Evolutionary conservation across 2,113 vertebrate genomes (phyloP).

Genomic region (Martes martes): DNA sequence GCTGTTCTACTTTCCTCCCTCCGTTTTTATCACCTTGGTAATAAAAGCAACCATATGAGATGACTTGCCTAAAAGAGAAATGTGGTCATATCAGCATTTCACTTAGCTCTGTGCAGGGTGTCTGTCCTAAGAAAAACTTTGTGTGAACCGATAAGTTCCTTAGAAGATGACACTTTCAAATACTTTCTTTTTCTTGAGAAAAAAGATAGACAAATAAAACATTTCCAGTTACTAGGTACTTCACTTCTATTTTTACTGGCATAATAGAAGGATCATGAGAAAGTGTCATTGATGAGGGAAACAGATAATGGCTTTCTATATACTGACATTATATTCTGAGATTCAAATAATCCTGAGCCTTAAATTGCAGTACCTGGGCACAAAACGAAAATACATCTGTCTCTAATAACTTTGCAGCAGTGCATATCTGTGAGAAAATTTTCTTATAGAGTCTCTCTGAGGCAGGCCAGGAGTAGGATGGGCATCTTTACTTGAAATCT

Average conservation of each 20-base stretch:
- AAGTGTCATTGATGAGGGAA: constrained; percentile 21
- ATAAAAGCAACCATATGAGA: background rate
- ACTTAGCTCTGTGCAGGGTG: background rate
- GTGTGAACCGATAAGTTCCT: background rate
- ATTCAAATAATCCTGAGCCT: background rate
- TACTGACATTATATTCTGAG: background rate
- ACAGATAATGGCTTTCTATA: background rate
- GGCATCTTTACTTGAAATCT: constrained; percentile 31
- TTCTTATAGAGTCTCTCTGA: background rate
- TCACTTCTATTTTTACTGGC: constrained; percentile 21
- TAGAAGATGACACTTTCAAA: background rate
- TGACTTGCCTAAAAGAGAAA: background rate
- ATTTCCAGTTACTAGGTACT: background rate
- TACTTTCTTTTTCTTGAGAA: background rate
- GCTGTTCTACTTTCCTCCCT: background rate
- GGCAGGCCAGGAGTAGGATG: background rate
- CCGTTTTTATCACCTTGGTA: background rate
- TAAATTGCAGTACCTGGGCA: background rate
- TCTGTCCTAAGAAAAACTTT: background rate
- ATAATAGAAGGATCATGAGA: background rate
- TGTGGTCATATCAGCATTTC: background rate
- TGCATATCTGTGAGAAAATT: background rate
- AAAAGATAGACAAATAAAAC: background rate
- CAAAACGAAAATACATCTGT: background rate
- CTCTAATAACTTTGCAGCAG: background rate